phyloP scores from a whole-genome alignment of 1,140 invertebrate species.

The Caerostris extrusa region DNA sequence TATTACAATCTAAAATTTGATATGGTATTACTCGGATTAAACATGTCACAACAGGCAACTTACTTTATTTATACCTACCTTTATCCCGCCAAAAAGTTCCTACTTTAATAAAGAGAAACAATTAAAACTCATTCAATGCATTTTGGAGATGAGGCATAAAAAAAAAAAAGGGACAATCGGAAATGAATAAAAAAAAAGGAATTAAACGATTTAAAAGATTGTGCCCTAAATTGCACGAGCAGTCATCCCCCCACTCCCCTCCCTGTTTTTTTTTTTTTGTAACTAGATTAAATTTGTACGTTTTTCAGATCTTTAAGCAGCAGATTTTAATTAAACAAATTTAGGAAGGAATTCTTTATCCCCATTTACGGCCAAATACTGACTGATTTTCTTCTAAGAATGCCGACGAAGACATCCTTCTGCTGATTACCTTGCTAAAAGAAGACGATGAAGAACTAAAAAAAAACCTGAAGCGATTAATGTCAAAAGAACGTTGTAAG shows the following conservation, averaged over 20 bases:
- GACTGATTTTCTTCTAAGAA: not conserved
- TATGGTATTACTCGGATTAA: too few relatives aligned
- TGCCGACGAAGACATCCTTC: not conserved
- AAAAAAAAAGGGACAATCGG: not conserved
- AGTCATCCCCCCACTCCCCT: not conserved
- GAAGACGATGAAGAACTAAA: not conserved
- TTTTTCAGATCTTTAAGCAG: not conserved
- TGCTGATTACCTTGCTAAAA: not conserved
- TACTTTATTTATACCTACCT: not conserved
- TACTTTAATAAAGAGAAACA: not conserved
- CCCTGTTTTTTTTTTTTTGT: not conserved
- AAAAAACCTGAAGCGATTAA: not conserved
- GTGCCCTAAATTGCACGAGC: not conserved
- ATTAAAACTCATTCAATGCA: not conserved
- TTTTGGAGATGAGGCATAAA: not conserved
- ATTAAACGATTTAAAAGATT: constrained; percentile 30
- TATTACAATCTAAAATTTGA: too few relatives aligned
- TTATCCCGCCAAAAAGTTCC: not conserved
- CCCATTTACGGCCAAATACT: not conserved
- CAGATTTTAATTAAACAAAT: constrained; percentile 1
- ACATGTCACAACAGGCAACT: too few relatives aligned
- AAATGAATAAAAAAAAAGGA: not conserved
- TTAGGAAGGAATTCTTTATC: not conserved
- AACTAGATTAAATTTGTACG: not conserved
- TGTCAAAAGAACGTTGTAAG: constrained; percentile 28